Conservation (phyloP, 2,797 vertebrate species). For the Tragopan temminckii region DNA sequence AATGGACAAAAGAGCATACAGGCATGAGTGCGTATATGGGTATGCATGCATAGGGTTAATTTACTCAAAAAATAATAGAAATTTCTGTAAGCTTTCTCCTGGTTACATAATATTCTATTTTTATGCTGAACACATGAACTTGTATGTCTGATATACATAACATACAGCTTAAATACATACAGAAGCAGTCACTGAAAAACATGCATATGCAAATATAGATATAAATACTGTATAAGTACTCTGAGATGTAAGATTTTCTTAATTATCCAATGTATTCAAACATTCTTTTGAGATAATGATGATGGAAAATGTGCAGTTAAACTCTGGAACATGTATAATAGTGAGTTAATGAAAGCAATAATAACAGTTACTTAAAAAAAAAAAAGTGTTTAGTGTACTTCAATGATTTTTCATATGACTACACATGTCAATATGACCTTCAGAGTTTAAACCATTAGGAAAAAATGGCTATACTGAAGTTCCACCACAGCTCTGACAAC, state of each 20-base stretch:
- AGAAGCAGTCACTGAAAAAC: background rate
- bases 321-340: slow-evolving; percentile 12
- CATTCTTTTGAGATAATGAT: slow-evolving; percentile 28
- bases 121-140: background rate
- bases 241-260: background rate
- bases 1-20: background rate
- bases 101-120: background rate
- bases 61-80: background rate
- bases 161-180: background rate
- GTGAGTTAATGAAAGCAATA: slow-evolving; percentile 24
- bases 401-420: slow-evolving; percentile 48
- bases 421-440: slow-evolving; percentile 48
- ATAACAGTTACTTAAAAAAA: slow-evolving; percentile 14
- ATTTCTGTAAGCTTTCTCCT: background rate
- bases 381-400: background rate
- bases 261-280: background rate
- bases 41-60: background rate
- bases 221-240: background rate
- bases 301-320: slow-evolving; percentile 49
- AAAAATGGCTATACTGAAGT: slow-evolving; percentile 26
- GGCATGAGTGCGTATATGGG: background rate
- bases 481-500: slow-evolving; percentile 39
- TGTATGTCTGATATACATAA: background rate
- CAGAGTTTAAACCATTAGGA: slow-evolving; percentile 47
- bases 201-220: background rate